Conservation (phyloP, 2,888 invertebrate genomes). For the Caenorhabditis sp. region DNA sequence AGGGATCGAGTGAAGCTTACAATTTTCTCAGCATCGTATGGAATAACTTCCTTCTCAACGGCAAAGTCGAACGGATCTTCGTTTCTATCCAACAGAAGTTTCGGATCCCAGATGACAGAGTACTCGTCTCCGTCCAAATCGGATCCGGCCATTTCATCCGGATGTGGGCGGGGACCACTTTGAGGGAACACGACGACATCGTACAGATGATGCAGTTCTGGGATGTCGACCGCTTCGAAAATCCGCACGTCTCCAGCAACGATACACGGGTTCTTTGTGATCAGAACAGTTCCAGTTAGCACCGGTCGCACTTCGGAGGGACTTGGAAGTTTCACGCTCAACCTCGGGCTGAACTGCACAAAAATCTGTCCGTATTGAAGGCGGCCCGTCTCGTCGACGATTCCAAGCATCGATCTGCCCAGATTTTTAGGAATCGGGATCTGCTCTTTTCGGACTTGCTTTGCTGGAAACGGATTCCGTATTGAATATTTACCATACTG, state of each 20-base stretch:
- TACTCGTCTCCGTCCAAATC: constrained; percentile 85
- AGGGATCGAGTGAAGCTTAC: constrained; percentile 12
- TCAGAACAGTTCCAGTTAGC: constrained; percentile 80
- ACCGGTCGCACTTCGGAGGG: constrained; percentile 29
- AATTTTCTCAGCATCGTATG: constrained; percentile 35
- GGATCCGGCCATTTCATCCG: constrained; percentile 84
- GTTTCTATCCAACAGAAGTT: constrained; percentile 81
- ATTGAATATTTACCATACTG: no score
- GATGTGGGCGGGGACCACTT: constrained; percentile 83
- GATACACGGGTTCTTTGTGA: constrained; percentile 85
- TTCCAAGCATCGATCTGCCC: constrained; percentile 79
- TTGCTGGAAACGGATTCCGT: constrained; percentile 20
- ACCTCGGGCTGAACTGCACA: constrained; percentile 75
- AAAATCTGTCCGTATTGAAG: constrained; percentile 80
- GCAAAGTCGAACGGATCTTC: constrained; percentile 74
- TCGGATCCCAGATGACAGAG: constrained; percentile 83
- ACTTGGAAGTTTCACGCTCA: constrained; percentile 25
- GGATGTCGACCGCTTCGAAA: constrained; percentile 81
- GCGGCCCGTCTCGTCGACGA: constrained; percentile 79
- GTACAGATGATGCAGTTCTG: constrained; percentile 77
- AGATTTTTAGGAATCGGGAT: constrained; percentile 68
- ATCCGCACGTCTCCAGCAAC: constrained; percentile 84
- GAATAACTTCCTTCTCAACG: constrained; percentile 20
- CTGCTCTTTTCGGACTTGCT: constrained; percentile 63
- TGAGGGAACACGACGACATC: constrained; percentile 85